Base-by-base conservation (phyloP, 2,888 invertebrate genomes). In the Nomada flava region DNA sequence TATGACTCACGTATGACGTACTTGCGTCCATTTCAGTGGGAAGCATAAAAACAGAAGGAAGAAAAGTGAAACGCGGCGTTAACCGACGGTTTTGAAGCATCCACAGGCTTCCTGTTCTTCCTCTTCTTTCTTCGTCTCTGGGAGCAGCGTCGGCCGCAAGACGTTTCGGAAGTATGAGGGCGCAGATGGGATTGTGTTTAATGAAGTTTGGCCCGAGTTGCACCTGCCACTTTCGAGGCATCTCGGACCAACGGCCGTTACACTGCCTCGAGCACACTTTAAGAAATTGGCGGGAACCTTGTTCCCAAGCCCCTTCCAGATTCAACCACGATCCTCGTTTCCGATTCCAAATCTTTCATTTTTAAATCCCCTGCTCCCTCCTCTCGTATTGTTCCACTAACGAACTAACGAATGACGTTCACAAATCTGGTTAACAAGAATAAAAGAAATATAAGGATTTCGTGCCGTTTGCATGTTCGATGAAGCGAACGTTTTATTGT, bases 101-200 rank as follows among this genome's bases (percentile, higher is more conserved):
- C 74, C 70, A 62, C 60, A 81, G 74, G 79, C 79, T 80, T 83
- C 79, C 76, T 71, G 76, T 70, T 63, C 79, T 76, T 72, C 74
- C 72, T 79, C 57, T 47, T 71, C 57, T 69, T 59, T 53, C 67
- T 71, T 67, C 78, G 75, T 83, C 62, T 76, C 70, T 76, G 62
- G 68, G 67, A 81, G 79, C 75, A 79, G 69, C 82, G 83, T 55
- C 68, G 79, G 81, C 76, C 77, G 70, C 84, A 77, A 89, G 88
- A 85, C 89, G 90, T 90, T 89, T 90, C 87, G 89, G 86, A 91
- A 91, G 91, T 89, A 89, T 90, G 90, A 90, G 91, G 91, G 91
- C 91, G 92, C 92, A 92, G 92, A 92, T 92, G 92, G 91, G 91
- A 91, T 92, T 91, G 91, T 89, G 91, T 92, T 92, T 92, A 92